Evolutionary conservation across 2,113 vertebrate genomes (phyloP).

Genomic region (Pionites leucogaster): DNA sequence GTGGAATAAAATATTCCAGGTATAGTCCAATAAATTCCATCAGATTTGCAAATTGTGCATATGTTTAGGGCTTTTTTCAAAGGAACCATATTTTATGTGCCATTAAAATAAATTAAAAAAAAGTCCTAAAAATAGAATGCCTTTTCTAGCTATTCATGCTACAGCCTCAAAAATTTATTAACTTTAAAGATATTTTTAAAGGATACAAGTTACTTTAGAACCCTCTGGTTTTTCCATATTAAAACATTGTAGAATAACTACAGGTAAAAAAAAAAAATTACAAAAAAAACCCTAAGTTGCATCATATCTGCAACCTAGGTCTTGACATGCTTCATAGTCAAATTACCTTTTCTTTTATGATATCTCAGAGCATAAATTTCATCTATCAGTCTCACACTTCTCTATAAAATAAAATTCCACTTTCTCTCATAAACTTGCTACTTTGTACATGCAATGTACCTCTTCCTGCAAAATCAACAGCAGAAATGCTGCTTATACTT

Average conservation of each 20-base stretch:
- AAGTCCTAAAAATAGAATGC: background rate
- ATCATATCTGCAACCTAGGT: background rate
- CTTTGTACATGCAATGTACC: background rate
- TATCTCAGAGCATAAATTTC: background rate
- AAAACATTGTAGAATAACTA: background rate
- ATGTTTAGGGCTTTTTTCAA: background rate
- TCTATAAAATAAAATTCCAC: background rate
- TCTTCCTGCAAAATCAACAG: background rate
- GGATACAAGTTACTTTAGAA: background rate
- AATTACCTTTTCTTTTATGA: background rate
- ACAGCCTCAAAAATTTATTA: background rate
- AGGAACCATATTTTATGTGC: background rate
- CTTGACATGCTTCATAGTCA: background rate
- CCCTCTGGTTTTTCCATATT: background rate
- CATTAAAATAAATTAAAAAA: background rate
- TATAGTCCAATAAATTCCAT: background rate
- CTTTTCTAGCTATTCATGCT: background rate
- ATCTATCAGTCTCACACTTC: background rate
- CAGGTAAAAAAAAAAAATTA: background rate
- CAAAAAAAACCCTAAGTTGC: rapidly evolving
- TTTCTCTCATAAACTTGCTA: background rate
- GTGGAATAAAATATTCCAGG: background rate
- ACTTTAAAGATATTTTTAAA: background rate
- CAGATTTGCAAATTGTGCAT: rapidly evolving
- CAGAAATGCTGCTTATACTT: background rate